Evolutionary conservation across 2,797 vertebrate species (phyloP).

Genomic region (Ispidina picta): DNA sequence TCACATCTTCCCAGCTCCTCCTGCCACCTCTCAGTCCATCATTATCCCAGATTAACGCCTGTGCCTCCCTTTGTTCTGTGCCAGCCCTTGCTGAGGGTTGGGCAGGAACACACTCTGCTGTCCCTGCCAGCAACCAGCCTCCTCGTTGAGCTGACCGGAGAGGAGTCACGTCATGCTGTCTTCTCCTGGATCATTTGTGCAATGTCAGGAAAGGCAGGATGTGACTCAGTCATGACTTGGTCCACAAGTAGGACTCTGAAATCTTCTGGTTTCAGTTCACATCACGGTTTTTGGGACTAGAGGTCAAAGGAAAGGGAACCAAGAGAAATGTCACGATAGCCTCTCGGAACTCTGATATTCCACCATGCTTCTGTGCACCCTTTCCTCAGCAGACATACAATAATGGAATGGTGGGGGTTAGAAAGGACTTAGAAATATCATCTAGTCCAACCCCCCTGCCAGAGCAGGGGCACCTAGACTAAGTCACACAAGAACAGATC

Average conservation of each 20-base stretch:
- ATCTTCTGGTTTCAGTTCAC: constrained; percentile 17
- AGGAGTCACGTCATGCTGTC: neutral
- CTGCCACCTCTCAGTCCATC: neutral
- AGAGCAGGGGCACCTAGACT: too few relatives aligned
- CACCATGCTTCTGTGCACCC: accelerated
- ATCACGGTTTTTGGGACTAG: neutral
- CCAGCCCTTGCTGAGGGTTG: neutral
- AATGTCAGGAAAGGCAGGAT: constrained; percentile 62
- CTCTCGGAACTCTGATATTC: neutral
- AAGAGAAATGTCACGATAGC: neutral
- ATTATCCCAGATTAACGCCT: constrained; percentile 47
- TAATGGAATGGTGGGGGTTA: too few relatives aligned
- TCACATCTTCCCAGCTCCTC: neutral
- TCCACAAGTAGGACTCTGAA: constrained; percentile 5
- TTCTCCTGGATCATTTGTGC: constrained; percentile 12
- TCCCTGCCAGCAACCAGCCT: neutral
- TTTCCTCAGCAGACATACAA: neutral
- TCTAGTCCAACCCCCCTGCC: too few relatives aligned
- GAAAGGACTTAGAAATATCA: too few relatives aligned
- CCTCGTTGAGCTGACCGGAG: neutral
- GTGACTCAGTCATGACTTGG: constrained; percentile 53
- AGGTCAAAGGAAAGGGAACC: neutral
- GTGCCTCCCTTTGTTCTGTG: constrained; percentile 34
- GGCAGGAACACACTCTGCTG: neutral
- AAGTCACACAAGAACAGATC: too few relatives aligned